A percentile compares a stretch with the other conserved stretches of the same genome.
Conservation (phyloP, 2,113 vertebrate species). For the Aythya baeri region DNA sequence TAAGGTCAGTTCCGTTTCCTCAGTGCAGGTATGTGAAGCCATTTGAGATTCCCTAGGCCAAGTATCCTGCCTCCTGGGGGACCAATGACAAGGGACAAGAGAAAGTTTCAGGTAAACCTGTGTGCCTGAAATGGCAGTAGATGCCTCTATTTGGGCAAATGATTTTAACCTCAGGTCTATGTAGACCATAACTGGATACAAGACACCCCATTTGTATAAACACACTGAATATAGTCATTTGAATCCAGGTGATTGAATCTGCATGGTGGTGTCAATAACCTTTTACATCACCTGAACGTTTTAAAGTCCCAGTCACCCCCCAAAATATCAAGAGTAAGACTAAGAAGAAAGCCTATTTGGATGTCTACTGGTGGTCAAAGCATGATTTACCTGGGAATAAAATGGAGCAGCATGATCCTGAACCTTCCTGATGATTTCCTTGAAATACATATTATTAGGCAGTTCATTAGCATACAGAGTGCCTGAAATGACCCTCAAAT, state of each 20-base stretch:
- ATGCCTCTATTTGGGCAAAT: background rate
- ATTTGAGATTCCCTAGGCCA: background rate
- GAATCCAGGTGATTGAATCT: background rate
- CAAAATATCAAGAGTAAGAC: background rate
- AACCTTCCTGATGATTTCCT: background rate
- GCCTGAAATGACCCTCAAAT: background rate
- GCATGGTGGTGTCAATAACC: background rate
- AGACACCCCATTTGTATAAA: background rate
- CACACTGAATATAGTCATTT: background rate
- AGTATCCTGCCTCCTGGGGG: background rate
- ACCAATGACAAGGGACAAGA: no score
- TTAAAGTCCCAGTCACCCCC: background rate
- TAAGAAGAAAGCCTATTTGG: background rate
- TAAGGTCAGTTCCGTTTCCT: background rate
- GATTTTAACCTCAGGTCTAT: background rate
- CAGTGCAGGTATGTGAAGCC: background rate
- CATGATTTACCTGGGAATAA: background rate
- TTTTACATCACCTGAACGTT: background rate
- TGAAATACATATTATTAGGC: fast-evolving
- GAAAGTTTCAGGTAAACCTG: background rate
- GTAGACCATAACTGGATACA: background rate
- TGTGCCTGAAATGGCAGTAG: background rate
- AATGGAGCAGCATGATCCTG: background rate
- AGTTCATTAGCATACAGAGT: background rate
- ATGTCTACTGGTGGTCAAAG: background rate